phyloP scores from a whole-genome alignment of 2,113 vertebrate genomes.

The Channa argus region DNA sequence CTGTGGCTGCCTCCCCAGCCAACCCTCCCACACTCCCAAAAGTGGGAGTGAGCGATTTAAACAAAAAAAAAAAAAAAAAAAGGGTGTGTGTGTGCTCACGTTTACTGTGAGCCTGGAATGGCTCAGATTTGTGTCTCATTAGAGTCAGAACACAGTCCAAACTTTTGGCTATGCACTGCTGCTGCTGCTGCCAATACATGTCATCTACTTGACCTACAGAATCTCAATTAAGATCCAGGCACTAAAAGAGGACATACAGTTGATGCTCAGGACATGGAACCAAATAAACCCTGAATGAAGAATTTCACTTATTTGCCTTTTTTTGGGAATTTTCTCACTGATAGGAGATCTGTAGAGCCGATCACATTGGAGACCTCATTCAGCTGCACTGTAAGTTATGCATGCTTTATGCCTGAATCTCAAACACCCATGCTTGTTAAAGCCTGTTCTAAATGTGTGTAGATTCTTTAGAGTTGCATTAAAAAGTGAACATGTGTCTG shows the following conservation, averaged over 20 bases:
- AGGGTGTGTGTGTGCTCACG: constrained; percentile 49
- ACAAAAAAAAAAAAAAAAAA: constrained; percentile 25
- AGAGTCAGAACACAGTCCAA: constrained; percentile 32
- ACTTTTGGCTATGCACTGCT: constrained; percentile 5
- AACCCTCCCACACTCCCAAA: constrained; percentile 57
- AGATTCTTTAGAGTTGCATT: constrained; percentile 52
- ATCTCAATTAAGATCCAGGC: background rate
- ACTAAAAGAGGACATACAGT: constrained; percentile 3
- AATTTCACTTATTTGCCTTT: constrained; percentile 8
- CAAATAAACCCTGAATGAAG: constrained; percentile 47
- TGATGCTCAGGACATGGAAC: constrained; percentile 40
- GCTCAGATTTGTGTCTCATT: constrained; percentile 42
- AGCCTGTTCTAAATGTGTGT: constrained; percentile 55
- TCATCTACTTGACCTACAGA: constrained; percentile 22
- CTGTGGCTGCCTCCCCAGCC: constrained; percentile 12
- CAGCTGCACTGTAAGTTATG: constrained; percentile 67
- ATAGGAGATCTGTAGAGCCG: constrained; percentile 15
- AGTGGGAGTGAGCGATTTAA: constrained; percentile 60
- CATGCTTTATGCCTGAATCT: constrained; percentile 31
- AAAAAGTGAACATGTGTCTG: constrained; percentile 59
- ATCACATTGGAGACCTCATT: constrained; percentile 40
- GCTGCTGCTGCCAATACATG: background rate
- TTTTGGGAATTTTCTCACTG: constrained; percentile 14
- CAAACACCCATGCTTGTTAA: constrained; percentile 46
- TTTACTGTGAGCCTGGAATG: constrained; percentile 46